Evolutionary conservation across 2,888 invertebrate genomes (phyloP).

Genomic region (Cephalotes varians): DNA sequence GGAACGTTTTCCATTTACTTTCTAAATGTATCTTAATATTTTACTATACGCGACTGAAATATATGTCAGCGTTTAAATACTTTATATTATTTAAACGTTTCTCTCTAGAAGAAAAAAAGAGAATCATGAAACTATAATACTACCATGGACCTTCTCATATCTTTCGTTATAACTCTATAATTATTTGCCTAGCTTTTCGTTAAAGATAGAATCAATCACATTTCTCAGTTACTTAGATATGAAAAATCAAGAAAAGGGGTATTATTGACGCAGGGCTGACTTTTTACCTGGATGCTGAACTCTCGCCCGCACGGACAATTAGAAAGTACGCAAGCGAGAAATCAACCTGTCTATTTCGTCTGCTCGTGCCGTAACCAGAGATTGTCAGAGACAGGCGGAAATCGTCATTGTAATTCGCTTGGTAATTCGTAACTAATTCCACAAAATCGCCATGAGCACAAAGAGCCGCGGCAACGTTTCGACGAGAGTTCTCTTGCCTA

Average conservation of each 20-base stretch:
- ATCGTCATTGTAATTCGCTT: conserved; percentile 74
- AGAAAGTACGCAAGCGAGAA: conserved; percentile 33
- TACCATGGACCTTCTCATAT: too few species aligned
- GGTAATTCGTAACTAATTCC: conserved; percentile 73
- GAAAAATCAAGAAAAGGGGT: neutral
- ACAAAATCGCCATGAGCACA: conserved; percentile 62
- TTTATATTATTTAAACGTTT: neutral
- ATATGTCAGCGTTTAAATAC: neutral
- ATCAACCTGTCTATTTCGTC: conserved; percentile 41
- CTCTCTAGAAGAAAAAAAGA: neutral
- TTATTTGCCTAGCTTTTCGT: neutral
- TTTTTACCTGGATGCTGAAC: neutral
- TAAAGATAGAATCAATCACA: neutral
- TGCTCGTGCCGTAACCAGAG: conserved; percentile 42
- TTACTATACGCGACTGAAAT: neutral
- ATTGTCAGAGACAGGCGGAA: conserved; percentile 60
- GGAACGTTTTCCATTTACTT: neutral
- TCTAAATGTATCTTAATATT: neutral
- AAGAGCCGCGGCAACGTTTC: conserved; percentile 3
- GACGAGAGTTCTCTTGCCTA: conserved; percentile 10
- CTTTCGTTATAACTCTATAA: neutral
- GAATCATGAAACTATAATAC: neutral
- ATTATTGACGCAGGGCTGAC: neutral
- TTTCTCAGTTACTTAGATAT: neutral
- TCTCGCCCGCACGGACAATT: neutral